Conservation (phyloP, 2,113 vertebrate genomes). For the Paradoxurus hermaphroditus region DNA sequence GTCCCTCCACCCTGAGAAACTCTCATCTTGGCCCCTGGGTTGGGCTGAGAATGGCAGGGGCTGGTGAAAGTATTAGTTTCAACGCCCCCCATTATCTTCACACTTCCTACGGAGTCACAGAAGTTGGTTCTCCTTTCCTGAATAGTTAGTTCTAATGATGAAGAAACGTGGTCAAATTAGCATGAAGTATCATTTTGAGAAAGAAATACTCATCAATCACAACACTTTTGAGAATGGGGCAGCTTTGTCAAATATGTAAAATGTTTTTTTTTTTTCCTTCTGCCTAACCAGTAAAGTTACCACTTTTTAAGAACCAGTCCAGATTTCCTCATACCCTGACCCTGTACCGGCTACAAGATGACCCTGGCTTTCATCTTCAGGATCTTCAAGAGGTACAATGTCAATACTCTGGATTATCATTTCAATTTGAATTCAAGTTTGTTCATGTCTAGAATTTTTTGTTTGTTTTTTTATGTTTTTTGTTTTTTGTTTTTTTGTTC, state of each 20-base stretch:
- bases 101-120: not conserved
- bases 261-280: not conserved
- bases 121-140: not conserved
- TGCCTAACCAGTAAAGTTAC: not conserved
- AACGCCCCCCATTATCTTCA: fast-evolving
- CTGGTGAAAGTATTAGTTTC: not conserved
- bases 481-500: not conserved
- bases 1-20: not conserved
- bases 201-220: not conserved
- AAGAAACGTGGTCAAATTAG: not conserved
- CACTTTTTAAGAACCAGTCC: not conserved
- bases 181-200: not conserved
- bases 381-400: not conserved
- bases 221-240: not conserved
- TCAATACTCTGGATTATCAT: not conserved
- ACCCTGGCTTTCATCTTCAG: not conserved
- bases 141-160: not conserved
- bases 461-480: not conserved
- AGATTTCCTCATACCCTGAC: not conserved
- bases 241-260: not conserved
- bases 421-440: not conserved
- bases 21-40: not conserved
- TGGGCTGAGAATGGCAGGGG: not conserved
- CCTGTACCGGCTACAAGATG: not conserved
- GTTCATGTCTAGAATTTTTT: not conserved